Conservation (phyloP, 2,113 vertebrate genomes). For the Jacana jacana region DNA sequence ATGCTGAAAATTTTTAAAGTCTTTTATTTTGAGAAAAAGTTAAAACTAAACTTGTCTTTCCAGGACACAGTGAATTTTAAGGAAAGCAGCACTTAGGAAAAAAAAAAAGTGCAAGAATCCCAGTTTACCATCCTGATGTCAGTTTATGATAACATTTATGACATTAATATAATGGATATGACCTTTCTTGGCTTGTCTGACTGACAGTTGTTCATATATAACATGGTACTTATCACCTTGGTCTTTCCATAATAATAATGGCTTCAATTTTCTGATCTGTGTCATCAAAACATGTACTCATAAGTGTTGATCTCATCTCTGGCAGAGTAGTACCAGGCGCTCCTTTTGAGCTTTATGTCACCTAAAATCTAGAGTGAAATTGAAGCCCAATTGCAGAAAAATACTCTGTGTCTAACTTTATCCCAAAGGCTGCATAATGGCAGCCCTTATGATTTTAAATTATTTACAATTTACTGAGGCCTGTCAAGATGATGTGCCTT, state of each 20-base stretch:
- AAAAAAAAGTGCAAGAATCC: neutral
- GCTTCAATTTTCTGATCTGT: slow-evolving; percentile 47
- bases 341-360: slow-evolving; percentile 34
- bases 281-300: slow-evolving; percentile 20
- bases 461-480: slow-evolving; percentile 47
- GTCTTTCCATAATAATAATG: slow-evolving; percentile 38
- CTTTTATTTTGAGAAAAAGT: slow-evolving; percentile 2
- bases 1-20: neutral
- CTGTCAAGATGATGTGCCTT: neutral
- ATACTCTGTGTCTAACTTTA: slow-evolving; percentile 6
- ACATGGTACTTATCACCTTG: slow-evolving; percentile 26
- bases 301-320: slow-evolving; percentile 34
- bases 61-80: neutral
- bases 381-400: slow-evolving; percentile 58
- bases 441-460: slow-evolving; percentile 42
- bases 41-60: neutral
- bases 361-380: slow-evolving; percentile 38
- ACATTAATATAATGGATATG: slow-evolving; percentile 28
- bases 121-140: slow-evolving; percentile 2
- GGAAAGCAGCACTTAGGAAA: neutral
- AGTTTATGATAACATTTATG: neutral
- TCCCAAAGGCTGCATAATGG: slow-evolving; percentile 37
- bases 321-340: neutral
- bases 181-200: slow-evolving; percentile 19
- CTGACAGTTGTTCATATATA: slow-evolving; percentile 43